phyloP scores from a whole-genome alignment of 2,888 invertebrate genomes.

The Pyrgus malvae region DNA sequence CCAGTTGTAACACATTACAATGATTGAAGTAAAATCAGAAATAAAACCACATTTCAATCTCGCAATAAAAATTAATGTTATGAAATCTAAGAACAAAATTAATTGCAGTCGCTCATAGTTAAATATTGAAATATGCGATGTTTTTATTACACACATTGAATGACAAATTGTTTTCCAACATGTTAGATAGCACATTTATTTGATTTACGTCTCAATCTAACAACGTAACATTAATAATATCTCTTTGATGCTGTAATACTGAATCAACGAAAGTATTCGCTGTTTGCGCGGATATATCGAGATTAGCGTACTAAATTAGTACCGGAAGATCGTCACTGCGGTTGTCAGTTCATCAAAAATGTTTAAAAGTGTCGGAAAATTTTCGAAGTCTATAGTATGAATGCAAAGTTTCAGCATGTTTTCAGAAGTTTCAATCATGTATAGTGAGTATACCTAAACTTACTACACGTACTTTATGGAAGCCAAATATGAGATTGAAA shows the following conservation, averaged over 20 bases:
- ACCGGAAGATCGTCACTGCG: conserved; percentile 22
- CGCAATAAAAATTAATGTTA: not conserved
- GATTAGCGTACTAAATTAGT: conserved; percentile 5
- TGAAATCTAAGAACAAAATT: not conserved
- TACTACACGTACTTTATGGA: too few species aligned
- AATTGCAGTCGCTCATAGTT: not conserved
- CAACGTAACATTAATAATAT: not conserved
- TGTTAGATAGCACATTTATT: not conserved
- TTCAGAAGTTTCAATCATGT: too few species aligned
- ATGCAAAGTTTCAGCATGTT: too few species aligned
- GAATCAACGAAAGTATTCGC: not conserved
- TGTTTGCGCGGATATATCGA: not conserved
- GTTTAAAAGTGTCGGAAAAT: not conserved
- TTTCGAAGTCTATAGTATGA: not conserved
- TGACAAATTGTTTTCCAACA: not conserved
- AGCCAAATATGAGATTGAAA: too few species aligned
- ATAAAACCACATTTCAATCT: too few species aligned
- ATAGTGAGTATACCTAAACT: too few species aligned
- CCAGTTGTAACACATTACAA: too few species aligned
- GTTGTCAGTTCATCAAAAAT: conserved; percentile 18
- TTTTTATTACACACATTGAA: conserved; percentile 1
- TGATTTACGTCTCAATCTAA: conserved; percentile 1
- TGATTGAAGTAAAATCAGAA: too few species aligned
- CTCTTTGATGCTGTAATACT: conserved; percentile 10
- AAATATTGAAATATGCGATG: not conserved